These are phyloP conservation scores for Jaculus jaculus DNA, from an alignment of 2,113 vertebrate genomes.

Conservation along the genomic window DNA sequence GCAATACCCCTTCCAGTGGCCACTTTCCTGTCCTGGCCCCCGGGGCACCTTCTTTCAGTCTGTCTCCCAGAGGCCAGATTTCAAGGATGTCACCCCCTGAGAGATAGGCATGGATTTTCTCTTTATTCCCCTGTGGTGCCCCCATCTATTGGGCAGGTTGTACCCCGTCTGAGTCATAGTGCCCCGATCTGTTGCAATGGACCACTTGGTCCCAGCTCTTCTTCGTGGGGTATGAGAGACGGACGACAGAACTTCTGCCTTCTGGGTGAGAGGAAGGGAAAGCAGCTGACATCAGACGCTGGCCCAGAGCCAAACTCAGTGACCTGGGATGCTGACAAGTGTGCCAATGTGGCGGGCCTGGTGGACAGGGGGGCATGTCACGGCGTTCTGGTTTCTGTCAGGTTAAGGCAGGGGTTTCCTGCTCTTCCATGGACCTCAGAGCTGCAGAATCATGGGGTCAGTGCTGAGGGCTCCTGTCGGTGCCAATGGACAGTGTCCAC, in stretches of 20 bases:
- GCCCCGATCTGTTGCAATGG: neutral
- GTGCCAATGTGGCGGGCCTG: neutral
- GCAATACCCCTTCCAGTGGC: neutral
- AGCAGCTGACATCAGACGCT: neutral
- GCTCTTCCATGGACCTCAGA: neutral
- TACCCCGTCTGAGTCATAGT: neutral
- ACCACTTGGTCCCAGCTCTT: fast-evolving
- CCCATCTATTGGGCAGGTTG: neutral
- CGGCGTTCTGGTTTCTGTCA: neutral
- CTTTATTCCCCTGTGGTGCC: neutral
- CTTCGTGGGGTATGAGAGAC: neutral
- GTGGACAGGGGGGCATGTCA: fast-evolving
- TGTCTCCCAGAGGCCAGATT: neutral
- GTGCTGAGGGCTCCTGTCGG: neutral
- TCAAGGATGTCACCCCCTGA: neutral
- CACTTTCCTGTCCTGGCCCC: neutral
- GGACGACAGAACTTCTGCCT: neutral
- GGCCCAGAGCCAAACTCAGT: neutral
- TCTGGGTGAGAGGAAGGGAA: neutral
- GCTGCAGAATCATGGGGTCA: neutral
- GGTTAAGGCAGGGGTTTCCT: no score
- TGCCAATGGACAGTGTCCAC: neutral
- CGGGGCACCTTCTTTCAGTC: neutral
- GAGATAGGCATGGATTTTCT: neutral
- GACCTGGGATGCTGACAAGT: neutral